These are phyloP conservation scores for Diloba caeruleocephala DNA, from an alignment of 2,888 invertebrate genomes.

Conservation along the genomic window DNA sequence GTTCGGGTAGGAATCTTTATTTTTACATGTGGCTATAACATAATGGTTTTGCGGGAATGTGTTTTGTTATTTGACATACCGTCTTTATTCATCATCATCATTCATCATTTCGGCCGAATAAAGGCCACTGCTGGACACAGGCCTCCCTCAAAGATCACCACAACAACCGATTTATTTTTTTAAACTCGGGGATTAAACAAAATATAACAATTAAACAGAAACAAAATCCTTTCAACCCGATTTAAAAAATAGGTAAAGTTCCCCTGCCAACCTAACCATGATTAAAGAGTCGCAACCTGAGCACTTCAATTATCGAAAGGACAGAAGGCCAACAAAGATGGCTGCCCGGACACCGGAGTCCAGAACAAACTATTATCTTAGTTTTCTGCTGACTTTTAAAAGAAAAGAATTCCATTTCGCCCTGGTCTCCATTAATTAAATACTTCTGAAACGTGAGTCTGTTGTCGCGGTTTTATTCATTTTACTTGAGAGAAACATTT, in stretches of 20 bases:
- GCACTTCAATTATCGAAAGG: constrained; percentile 64
- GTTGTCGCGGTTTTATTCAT: constrained; percentile 58
- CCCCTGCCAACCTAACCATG: constrained; percentile 31
- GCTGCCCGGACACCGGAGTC: constrained; percentile 44
- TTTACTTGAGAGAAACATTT: constrained; percentile 50
- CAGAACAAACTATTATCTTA: constrained; percentile 67
- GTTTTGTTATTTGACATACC: too few species aligned
- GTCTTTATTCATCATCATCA: too few species aligned
- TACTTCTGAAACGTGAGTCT: constrained; percentile 63
- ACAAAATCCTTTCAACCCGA: constrained; percentile 7
- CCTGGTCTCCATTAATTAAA: constrained; percentile 70
- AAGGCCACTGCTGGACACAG: too few species aligned
- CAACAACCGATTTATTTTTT: too few species aligned
- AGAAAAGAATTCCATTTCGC: constrained; percentile 69
- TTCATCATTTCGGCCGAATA: too few species aligned
- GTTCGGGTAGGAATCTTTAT: too few species aligned
- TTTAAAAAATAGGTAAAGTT: constrained; percentile 8
- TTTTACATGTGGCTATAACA: too few species aligned
- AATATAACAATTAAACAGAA: not conserved
- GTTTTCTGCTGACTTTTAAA: constrained; percentile 54
- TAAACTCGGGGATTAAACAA: too few species aligned
- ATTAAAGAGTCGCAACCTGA: constrained; percentile 53
- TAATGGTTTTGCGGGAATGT: too few species aligned
- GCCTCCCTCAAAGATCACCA: too few species aligned
- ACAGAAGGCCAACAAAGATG: constrained; percentile 27